A percentile compares a stretch with the other conserved stretches of the same genome.
These are phyloP conservation scores for Lynx canadensis DNA, from an alignment of 2,113 vertebrate species.

Conservation along the genomic window DNA sequence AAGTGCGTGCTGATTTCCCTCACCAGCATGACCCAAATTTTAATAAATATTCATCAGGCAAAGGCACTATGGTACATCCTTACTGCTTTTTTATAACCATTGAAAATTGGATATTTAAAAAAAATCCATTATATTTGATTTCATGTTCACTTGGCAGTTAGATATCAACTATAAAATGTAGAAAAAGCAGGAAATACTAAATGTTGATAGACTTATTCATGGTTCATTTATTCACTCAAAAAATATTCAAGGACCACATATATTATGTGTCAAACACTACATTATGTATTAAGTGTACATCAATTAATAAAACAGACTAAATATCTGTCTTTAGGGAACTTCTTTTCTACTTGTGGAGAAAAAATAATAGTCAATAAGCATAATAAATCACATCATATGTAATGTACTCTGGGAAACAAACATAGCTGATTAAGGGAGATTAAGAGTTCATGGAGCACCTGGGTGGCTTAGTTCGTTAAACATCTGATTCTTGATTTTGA, in stretches of 20 bases:
- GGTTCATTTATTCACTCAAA: background rate
- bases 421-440: background rate
- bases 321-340: background rate
- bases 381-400: background rate
- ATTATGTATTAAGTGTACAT: background rate
- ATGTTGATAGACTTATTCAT: background rate
- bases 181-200: constrained; percentile 8
- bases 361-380: background rate
- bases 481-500: no score
- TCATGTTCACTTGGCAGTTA: constrained; percentile 2
- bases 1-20: background rate
- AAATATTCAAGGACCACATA: background rate
- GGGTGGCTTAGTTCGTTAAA: no score
- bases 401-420: background rate
- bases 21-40: background rate
- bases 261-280: background rate
- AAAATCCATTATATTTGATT: constrained; percentile 43
- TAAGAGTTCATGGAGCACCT: background rate
- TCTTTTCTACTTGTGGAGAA: background rate
- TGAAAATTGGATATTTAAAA: constrained; percentile 41
- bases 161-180: background rate
- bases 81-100: background rate
- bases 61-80: background rate
- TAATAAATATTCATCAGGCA: constrained; percentile 15
- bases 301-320: background rate